Evolutionary conservation across 2,888 invertebrate genomes (phyloP).

Genomic region (Drosophila vallismaia): DNA sequence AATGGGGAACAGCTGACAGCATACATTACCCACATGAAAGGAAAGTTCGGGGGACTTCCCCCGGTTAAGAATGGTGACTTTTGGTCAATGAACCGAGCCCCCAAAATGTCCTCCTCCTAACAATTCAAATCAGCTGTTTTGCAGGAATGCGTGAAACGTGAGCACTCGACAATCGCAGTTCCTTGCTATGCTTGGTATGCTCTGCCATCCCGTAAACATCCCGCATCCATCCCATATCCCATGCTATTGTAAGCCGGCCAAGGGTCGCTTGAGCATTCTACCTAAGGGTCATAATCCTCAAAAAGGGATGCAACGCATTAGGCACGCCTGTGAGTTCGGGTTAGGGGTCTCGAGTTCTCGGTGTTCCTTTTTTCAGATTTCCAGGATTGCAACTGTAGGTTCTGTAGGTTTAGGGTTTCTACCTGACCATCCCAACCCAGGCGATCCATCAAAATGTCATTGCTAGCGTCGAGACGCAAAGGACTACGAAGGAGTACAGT

Average conservation of each 20-base stretch:
- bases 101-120: conserved; percentile 14
- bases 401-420: conserved; percentile 6
- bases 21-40: conserved; percentile 39
- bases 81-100: conserved; percentile 70
- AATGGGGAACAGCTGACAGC: conserved; percentile 51
- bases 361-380: conserved; percentile 18
- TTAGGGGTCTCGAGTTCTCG: conserved; percentile 16
- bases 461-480: conserved; percentile 29
- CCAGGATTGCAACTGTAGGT: conserved; percentile 27
- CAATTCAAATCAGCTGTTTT: conserved; percentile 53
- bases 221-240: conserved; percentile 17
- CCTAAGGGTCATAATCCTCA: conserved; percentile 60
- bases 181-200: not conserved
- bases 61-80: conserved; percentile 46
- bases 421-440: conserved; percentile 19
- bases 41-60: conserved; percentile 7
- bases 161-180: conserved; percentile 30
- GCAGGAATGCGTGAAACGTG: conserved; percentile 42
- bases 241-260: conserved; percentile 22
- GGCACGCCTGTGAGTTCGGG: conserved; percentile 48
- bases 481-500: conserved; percentile 32
- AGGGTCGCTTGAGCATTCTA: conserved; percentile 36
- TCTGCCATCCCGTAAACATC: not conserved
- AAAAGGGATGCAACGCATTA: conserved; percentile 67
- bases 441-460: conserved; percentile 60